Evolutionary conservation across 2,113 vertebrate species (phyloP).

Genomic region (Charina bottae): DNA sequence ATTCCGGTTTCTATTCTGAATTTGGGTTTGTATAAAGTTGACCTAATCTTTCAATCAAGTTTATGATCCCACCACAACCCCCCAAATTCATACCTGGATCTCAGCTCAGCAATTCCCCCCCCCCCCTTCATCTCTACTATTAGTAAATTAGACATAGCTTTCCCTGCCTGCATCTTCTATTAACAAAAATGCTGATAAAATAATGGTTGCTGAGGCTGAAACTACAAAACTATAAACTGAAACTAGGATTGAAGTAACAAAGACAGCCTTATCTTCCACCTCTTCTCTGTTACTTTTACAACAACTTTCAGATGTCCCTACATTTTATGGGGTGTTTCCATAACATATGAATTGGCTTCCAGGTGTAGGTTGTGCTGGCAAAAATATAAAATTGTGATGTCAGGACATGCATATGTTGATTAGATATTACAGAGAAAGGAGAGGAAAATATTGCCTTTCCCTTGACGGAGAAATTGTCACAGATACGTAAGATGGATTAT

Average conservation of each 20-base stretch:
- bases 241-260: neutral
- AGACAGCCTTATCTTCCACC: neutral
- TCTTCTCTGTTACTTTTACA: neutral
- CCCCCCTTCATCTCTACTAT: neutral
- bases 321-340: neutral
- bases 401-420: neutral
- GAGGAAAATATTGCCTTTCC: neutral
- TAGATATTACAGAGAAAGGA: neutral
- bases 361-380: neutral
- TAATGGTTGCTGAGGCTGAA: neutral
- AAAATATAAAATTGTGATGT: neutral
- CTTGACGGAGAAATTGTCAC: conserved; percentile 2
- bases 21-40: neutral
- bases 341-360: neutral
- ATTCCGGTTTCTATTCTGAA: neutral
- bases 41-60: neutral
- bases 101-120: fast-evolving
- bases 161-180: neutral
- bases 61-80: neutral
- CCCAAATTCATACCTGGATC: neutral
- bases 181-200: neutral
- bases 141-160: neutral
- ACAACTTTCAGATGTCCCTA: neutral
- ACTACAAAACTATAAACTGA: neutral
- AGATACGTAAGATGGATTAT: neutral